phyloP scores from a whole-genome alignment of 2,888 invertebrate species.

The Ormyrus pomaceus region DNA sequence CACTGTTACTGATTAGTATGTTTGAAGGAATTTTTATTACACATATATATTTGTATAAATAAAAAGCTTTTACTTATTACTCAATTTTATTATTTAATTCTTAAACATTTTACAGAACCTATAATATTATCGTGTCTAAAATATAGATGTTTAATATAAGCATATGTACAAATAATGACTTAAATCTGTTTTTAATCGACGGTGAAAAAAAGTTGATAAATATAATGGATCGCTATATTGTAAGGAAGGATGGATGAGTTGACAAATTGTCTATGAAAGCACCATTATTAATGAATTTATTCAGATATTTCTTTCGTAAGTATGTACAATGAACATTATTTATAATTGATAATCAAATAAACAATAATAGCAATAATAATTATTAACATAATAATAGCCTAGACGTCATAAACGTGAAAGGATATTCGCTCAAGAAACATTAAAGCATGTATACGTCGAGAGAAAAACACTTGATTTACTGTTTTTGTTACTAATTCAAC shows the following conservation, averaged over 20 bases:
- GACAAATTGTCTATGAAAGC: conserved; percentile 68
- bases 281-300: conserved; percentile 72
- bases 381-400: conserved; percentile 67
- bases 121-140: neutral
- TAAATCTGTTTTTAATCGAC: neutral
- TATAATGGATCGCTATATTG: neutral
- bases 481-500: conserved; percentile 1
- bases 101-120: neutral
- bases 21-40: neutral
- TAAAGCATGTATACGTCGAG: conserved; percentile 55
- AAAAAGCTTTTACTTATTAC: conserved; percentile 42
- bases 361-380: conserved; percentile 65
- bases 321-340: conserved; percentile 70
- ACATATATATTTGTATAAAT: conserved; percentile 50
- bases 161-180: neutral
- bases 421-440: conserved; percentile 56
- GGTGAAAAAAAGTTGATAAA: neutral
- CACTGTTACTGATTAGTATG: too few species aligned
- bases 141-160: too few species aligned
- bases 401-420: conserved; percentile 65
- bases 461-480: conserved; percentile 45
- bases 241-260: conserved; percentile 38
- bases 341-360: conserved; percentile 65
- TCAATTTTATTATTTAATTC: neutral
- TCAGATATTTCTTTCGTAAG: conserved; percentile 67